Conservation (phyloP, 1,140 invertebrate genomes). For the Asbolus verrucosus region DNA sequence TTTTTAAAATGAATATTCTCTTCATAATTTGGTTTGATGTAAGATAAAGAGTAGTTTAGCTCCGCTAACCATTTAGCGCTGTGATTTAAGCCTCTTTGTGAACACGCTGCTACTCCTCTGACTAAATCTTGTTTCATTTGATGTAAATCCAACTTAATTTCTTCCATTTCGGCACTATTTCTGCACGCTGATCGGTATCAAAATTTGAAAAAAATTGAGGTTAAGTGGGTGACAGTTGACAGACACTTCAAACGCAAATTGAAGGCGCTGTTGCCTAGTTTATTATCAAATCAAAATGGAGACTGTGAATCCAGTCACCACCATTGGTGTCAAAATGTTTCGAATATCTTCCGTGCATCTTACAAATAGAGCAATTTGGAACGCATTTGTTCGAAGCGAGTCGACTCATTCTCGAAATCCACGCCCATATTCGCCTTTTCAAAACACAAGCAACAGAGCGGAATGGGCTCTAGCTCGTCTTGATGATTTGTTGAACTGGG, state of each 20-base stretch:
- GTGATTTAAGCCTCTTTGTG: conserved; percentile 76
- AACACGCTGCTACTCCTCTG: conserved; percentile 76
- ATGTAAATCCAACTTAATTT: conserved; percentile 70
- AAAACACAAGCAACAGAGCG: conserved; percentile 63
- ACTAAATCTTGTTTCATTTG: conserved; percentile 76
- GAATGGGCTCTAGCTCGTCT: conserved; percentile 64
- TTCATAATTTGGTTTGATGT: conserved; percentile 70
- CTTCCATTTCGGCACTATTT: conserved; percentile 40
- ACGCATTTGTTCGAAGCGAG: no score
- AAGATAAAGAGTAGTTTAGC: conserved; percentile 80
- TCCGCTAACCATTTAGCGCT: conserved; percentile 88
- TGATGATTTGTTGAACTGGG: conserved; percentile 97
- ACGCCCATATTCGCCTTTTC: conserved; percentile 81
- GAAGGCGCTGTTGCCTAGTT: no score
- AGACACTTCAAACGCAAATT: background rate
- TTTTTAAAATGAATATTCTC: conserved; percentile 63
- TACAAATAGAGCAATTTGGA: no score
- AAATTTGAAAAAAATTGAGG: conserved; percentile 11
- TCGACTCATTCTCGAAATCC: no score
- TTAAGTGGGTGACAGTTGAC: conserved; percentile 1
- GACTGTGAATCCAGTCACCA: no score
- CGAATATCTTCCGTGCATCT: no score
- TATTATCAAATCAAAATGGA: no score
- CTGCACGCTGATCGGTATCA: background rate
- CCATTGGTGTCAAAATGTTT: no score